Conservation (phyloP, 2,797 vertebrate species). For the Knipowitschia caucasica region DNA sequence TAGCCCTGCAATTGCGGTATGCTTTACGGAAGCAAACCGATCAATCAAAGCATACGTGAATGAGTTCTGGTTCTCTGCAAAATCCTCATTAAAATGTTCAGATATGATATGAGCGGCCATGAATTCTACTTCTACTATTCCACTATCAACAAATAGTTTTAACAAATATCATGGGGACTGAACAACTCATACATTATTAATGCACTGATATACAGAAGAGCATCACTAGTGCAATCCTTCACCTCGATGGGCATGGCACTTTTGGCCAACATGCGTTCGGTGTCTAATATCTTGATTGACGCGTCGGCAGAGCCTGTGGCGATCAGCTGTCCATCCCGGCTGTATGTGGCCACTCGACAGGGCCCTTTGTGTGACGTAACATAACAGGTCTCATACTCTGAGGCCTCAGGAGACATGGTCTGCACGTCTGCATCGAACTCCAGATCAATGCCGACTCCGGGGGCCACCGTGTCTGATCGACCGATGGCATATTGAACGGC, state of each 20-base stretch:
- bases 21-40: too few relatives aligned
- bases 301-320: conserved; percentile 96
- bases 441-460: conserved; percentile 93
- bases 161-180: too few relatives aligned
- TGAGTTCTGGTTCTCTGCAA: too few relatives aligned
- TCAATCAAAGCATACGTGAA: too few relatives aligned
- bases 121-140: too few relatives aligned
- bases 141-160: too few relatives aligned
- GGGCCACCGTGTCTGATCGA: conserved; percentile 92
- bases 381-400: conserved; percentile 97
- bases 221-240: conserved; percentile 19
- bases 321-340: conserved; percentile 93
- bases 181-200: too few relatives aligned
- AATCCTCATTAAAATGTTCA: too few relatives aligned
- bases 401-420: conserved; percentile 97
- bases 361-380: conserved; percentile 98
- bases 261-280: conserved; percentile 97
- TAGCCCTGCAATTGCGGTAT: too few relatives aligned
- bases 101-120: too few relatives aligned
- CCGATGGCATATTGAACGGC: conserved; percentile 95
- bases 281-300: conserved; percentile 97
- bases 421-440: conserved; percentile 97
- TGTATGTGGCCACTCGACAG: conserved; percentile 92
- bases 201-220: too few relatives aligned
- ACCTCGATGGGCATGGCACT: conserved; percentile 98